These are phyloP conservation scores for Calidris pugnax DNA, from an alignment of 2,113 vertebrate species.

Conservation along the genomic window DNA sequence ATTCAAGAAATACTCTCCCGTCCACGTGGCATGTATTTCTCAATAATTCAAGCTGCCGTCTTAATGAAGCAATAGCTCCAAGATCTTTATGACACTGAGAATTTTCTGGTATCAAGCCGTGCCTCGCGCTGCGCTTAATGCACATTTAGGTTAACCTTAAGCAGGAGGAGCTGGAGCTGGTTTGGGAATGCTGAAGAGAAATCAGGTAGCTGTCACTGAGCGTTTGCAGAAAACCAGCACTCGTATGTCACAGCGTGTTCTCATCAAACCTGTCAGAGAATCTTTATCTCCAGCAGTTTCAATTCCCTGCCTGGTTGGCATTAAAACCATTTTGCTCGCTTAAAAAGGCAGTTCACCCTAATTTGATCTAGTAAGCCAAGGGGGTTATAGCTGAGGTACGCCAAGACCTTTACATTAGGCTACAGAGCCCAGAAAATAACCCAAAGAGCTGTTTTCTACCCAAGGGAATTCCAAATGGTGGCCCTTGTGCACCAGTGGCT, in stretches of 20 bases:
- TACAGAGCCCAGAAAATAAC: neutral
- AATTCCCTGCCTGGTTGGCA: neutral
- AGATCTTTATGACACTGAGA: neutral
- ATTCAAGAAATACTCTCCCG: neutral
- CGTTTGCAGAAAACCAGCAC: neutral
- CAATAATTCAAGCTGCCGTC: neutral
- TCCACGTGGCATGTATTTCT: rapidly evolving
- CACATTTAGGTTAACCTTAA: neutral
- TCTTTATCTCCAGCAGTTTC: neutral
- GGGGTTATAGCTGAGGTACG: neutral
- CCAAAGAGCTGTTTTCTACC: too few relatives aligned
- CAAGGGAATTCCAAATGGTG: rapidly evolving
- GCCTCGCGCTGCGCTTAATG: neutral
- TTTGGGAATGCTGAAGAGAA: neutral
- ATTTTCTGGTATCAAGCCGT: neutral
- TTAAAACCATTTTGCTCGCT: neutral
- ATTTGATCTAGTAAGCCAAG: neutral
- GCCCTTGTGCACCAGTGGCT: too few relatives aligned
- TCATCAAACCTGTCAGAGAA: neutral
- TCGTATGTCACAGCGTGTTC: neutral
- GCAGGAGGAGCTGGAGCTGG: neutral
- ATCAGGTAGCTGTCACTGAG: neutral
- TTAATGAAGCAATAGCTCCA: neutral
- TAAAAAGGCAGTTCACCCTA: neutral
- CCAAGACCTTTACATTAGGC: neutral